These are phyloP conservation scores for Eilema depressum DNA, from an alignment of 2,888 invertebrate species.

Conservation along the genomic window DNA sequence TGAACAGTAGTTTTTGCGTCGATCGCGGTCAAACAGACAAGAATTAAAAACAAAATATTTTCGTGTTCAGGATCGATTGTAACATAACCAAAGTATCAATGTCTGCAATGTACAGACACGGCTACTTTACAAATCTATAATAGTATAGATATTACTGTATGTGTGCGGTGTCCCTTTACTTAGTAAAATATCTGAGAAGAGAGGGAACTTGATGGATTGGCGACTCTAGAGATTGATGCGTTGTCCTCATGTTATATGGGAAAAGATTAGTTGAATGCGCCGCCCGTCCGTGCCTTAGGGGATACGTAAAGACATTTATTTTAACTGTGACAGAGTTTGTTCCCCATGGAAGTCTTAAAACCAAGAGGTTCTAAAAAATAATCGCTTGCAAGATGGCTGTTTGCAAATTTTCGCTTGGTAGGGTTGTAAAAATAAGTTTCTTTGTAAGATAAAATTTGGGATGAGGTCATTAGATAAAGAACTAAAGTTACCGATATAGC, in stretches of 20 bases:
- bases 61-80: too few relatives aligned
- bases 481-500: background rate
- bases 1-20: too few relatives aligned
- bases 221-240: background rate
- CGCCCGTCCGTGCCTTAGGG: background rate
- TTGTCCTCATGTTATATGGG: background rate
- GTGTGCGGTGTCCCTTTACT: background rate
- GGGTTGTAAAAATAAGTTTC: background rate
- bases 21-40: too few relatives aligned
- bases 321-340: slow-evolving; percentile 1
- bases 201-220: background rate
- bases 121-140: too few relatives aligned
- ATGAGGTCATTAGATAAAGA: background rate
- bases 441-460: background rate
- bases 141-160: too few relatives aligned
- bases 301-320: slow-evolving; percentile 4
- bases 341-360: background rate
- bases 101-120: too few relatives aligned
- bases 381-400: background rate
- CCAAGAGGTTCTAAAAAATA: background rate
- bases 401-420: background rate
- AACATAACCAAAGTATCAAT: too few relatives aligned
- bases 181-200: background rate
- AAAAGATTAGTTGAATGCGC: background rate
- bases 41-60: too few relatives aligned